A percentile compares a stretch with the other conserved stretches of the same genome.
Conservation (phyloP, 53 echinoderm and acorn worm species). For the Crossaster papposus region DNA sequence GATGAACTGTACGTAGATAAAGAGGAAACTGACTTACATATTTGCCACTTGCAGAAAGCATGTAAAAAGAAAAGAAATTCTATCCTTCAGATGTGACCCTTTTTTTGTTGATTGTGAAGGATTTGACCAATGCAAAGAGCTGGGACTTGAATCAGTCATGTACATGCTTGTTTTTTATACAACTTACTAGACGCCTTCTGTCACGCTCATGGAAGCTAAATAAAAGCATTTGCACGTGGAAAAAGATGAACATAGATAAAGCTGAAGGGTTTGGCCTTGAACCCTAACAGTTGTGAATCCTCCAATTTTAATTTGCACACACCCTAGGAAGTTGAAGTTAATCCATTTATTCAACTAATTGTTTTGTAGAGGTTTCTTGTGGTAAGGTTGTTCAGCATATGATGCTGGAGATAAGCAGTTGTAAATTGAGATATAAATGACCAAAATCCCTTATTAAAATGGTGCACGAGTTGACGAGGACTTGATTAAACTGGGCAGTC, state of each 20-base stretch:
- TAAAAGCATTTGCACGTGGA: neutral
- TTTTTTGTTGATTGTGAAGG: slow-evolving; percentile 1
- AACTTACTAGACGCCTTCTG: neutral
- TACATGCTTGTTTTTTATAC: neutral
- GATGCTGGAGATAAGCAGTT: neutral
- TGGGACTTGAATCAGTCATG: neutral
- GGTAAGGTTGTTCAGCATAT: neutral
- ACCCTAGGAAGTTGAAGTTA: too few species aligned
- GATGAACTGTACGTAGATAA: neutral
- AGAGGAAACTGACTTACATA: neutral
- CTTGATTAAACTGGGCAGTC: neutral
- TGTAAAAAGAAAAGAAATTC: neutral
- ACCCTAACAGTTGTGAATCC: too few species aligned
- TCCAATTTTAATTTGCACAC: too few species aligned
- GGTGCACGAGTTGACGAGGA: neutral
- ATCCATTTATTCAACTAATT: neutral
- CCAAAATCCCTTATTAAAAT: neutral
- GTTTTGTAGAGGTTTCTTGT: neutral
- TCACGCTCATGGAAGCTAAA: neutral
- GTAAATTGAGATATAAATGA: neutral
- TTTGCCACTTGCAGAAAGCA: neutral
- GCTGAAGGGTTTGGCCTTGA: neutral
- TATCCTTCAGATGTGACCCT: neutral
- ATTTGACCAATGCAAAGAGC: slow-evolving; percentile 12
- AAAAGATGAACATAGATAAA: neutral